Conservation (phyloP, 2,888 invertebrate genomes). For the Tetrapedia diversipes region DNA sequence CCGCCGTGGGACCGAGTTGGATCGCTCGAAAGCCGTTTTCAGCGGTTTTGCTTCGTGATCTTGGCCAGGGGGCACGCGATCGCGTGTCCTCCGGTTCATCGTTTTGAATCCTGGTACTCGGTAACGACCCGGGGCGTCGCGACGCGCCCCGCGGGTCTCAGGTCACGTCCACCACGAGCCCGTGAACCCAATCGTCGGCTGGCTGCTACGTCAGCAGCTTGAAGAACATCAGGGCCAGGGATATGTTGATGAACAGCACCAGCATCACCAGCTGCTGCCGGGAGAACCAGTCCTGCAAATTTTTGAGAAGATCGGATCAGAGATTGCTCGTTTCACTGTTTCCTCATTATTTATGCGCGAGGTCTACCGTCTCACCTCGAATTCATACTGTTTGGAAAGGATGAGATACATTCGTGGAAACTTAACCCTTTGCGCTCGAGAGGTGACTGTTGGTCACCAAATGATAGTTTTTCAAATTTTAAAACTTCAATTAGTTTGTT, state of each 20-base stretch:
- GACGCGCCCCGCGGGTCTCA: slow-evolving; percentile 66
- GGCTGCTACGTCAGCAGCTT: slow-evolving; percentile 96
- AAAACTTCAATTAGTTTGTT: no score
- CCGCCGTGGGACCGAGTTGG: slow-evolving; percentile 36
- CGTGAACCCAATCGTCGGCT: slow-evolving; percentile 82
- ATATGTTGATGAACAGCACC: slow-evolving; percentile 96
- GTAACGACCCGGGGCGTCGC: slow-evolving; percentile 62
- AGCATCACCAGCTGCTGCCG: slow-evolving; percentile 97
- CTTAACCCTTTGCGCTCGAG: no score
- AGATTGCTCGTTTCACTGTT: not conserved
- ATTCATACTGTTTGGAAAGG: no score
- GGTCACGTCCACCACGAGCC: slow-evolving; percentile 80
- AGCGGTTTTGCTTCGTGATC: slow-evolving; percentile 61
- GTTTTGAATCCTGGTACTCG: slow-evolving; percentile 55
- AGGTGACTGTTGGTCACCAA: no score
- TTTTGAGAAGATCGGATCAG: slow-evolving; percentile 9
- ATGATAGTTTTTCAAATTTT: no score
- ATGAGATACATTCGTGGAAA: no score
- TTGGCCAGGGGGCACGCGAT: slow-evolving; percentile 15
- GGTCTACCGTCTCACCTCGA: no score
- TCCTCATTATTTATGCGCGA: not conserved
- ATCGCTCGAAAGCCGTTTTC: slow-evolving; percentile 70
- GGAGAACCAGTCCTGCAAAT: slow-evolving; percentile 95
- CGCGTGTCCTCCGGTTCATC: slow-evolving; percentile 48
- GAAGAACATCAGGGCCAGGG: slow-evolving; percentile 97